Evolutionary conservation across 2,888 invertebrate species (phyloP), one percentile per base, ranked within the genome.

Genomic region (Zygothrica quintamaculata): DNA sequence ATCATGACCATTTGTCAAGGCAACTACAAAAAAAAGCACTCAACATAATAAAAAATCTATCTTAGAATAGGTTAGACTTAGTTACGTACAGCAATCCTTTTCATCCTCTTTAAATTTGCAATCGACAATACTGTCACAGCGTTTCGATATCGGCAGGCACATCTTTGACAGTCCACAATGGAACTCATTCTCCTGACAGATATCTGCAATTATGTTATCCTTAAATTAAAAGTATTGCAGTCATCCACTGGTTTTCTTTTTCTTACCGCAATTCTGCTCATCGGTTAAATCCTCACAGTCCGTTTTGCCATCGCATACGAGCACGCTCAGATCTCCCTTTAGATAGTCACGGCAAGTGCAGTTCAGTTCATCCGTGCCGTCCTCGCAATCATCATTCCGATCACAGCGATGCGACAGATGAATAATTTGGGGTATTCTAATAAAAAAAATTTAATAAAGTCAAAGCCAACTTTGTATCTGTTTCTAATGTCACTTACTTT

Each of bases 221-320:
- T 40, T 13, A 12, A 9, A 11, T 25, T 8, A 31, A 11, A 3
- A 9, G 0, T 4, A 3, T 2, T 11, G 3, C 12, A 7, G 1
- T 26, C 16, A 0, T 4, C 0, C 7, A 0, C 5, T 16, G 1
- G 0, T 3, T n/a, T n/a, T n/a, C 1, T 7, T 37, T 11, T 6
- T 1, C 92, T 92, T 92, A 95, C 95, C 92, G 88, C 96, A 96
- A 79, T 94, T 91, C 25, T 91, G 87, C 91, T 97, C 97, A 88
- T 97, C 97, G 9, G 93, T 93, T n/a, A 92, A 91, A 91, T 96
- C 96, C 36, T 91, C 91, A 84, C 96, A 96, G 86, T 97, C 96
- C 2, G 93, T 91, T 64, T 93, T 92, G 13, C 95, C 96, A 89
- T 97, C 95, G 89, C 97, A 97, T 65, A 96, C 92, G 0, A 94